phyloP scores from a whole-genome alignment of 2,113 vertebrate species.

The Pelvicachromis taeniatus region DNA sequence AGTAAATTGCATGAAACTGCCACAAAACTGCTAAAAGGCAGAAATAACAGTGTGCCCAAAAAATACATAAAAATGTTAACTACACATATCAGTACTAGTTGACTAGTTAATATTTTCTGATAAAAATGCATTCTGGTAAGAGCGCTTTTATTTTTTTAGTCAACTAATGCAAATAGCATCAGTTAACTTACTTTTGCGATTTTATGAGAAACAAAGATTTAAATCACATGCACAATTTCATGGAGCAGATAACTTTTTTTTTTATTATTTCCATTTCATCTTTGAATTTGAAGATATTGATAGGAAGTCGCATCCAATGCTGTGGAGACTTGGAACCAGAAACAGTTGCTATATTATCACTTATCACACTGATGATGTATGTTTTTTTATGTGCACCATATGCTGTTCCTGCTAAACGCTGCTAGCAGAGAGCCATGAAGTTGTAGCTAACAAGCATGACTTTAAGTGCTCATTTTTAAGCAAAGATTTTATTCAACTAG shows the following conservation, averaged over 20 bases:
- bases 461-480: background rate
- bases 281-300: background rate
- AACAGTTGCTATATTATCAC: background rate
- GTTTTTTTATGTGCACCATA: background rate
- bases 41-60: background rate
- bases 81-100: background rate
- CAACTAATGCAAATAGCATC: background rate
- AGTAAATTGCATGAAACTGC: background rate
- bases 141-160: background rate
- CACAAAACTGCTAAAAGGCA: background rate
- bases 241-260: background rate
- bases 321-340: background rate
- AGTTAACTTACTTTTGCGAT: background rate
- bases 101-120: background rate
- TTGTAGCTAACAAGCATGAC: background rate
- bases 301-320: background rate
- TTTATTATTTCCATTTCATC: background rate
- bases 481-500: background rate
- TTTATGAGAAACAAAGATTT: background rate
- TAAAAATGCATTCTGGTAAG: background rate
- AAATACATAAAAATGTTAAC: background rate
- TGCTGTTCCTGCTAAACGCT: background rate
- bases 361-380: background rate
- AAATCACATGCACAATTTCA: background rate
- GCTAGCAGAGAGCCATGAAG: background rate